A percentile compares a stretch with the other conserved stretches of the same genome.
phyloP scores from a whole-genome alignment of 2,888 invertebrate species.

The Drosophila hamatofila region DNA sequence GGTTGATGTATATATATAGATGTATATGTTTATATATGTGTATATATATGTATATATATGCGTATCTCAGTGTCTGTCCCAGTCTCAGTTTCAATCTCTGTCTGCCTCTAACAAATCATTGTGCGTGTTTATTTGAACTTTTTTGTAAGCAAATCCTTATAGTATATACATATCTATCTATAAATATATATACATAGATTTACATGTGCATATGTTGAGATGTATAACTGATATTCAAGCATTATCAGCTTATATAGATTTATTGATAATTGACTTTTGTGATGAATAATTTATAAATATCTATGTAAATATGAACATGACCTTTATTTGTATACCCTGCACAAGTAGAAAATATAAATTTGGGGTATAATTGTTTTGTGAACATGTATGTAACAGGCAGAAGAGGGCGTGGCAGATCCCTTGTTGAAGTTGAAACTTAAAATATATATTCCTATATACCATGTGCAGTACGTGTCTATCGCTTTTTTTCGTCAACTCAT shows the following conservation, averaged over 20 bases:
- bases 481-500: not conserved
- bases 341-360: not conserved
- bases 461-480: too few species aligned
- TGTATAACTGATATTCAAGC: not conserved
- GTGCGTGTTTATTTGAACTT: not conserved
- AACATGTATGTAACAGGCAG: not conserved
- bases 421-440: too few species aligned
- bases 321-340: not conserved
- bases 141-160: not conserved
- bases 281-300: conserved; percentile 1
- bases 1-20: not conserved
- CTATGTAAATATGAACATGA: not conserved
- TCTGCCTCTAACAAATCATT: not conserved
- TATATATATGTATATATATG: not conserved
- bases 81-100: not conserved
- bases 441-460: too few species aligned
- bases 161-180: not conserved
- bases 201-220: not conserved
- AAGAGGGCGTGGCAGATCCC: not conserved
- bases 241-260: not conserved
- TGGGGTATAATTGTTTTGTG: too few species aligned
- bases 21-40: not conserved
- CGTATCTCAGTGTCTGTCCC: not conserved
- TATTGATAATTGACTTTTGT: conserved; percentile 4
- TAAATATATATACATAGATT: not conserved